Conservation (phyloP, 2,113 vertebrate genomes). For the Gavialis gangeticus region DNA sequence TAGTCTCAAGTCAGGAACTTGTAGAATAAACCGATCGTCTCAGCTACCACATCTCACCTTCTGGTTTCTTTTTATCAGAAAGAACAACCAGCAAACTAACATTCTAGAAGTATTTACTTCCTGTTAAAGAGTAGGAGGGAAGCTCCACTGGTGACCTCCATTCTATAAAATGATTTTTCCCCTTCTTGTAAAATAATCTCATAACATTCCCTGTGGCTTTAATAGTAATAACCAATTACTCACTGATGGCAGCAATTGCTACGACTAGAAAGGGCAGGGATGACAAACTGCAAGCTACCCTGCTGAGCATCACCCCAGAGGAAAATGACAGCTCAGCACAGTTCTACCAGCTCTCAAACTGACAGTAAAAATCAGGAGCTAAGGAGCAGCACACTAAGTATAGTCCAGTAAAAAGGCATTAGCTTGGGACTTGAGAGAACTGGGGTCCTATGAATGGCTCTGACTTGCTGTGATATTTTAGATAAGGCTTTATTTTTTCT, state of each 20-base stretch:
- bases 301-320: neutral
- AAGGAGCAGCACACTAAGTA: neutral
- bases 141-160: neutral
- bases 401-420: neutral
- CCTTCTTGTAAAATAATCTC: slow-evolving; percentile 4
- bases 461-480: neutral
- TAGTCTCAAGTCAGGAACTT: neutral
- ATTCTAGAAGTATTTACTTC: neutral
- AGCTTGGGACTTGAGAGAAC: neutral
- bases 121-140: neutral
- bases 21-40: slow-evolving; percentile 10
- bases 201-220: neutral
- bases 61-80: neutral
- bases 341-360: neutral
- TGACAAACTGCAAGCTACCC: neutral
- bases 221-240: neutral
- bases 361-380: neutral
- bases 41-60: neutral
- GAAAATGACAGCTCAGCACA: neutral
- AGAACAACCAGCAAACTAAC: neutral
- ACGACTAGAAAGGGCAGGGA: neutral
- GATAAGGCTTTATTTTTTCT: neutral
- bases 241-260: neutral
- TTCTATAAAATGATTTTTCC: neutral
- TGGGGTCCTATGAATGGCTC: neutral